A percentile compares a stretch with the other conserved stretches of the same genome.
Conservation (phyloP, 1,140 invertebrate genomes). For the Anastatus disparis region DNA sequence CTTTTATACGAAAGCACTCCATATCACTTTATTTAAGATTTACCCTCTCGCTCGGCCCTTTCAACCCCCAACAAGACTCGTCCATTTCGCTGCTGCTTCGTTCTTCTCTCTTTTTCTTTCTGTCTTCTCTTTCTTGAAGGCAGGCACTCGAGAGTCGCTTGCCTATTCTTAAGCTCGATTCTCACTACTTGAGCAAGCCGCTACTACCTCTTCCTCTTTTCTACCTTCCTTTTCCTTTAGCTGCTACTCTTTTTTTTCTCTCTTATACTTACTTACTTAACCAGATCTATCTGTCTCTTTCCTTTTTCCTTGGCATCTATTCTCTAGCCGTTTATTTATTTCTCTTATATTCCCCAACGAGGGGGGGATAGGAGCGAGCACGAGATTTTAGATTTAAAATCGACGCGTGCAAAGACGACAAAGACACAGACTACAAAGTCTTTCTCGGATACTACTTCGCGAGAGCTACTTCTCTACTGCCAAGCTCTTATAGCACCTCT, state of each 20-base stretch:
- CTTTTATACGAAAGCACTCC: slow-evolving; percentile 69
- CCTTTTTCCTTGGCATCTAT: slow-evolving; percentile 26
- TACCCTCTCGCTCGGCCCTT: slow-evolving; percentile 67
- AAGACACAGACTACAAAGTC: neutral
- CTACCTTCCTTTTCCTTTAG: slow-evolving; percentile 38
- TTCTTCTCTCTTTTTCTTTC: slow-evolving; percentile 6
- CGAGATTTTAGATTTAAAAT: slow-evolving; percentile 40
- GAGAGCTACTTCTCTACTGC: neutral
- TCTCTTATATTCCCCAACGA: slow-evolving; percentile 46
- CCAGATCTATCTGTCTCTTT: neutral
- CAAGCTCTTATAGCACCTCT: neutral
- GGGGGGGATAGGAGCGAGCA: too few species aligned
- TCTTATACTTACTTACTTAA: slow-evolving; percentile 8
- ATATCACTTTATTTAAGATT: slow-evolving; percentile 70
- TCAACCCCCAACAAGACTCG: slow-evolving; percentile 68
- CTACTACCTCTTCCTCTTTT: neutral
- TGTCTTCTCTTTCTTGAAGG: slow-evolving; percentile 10
- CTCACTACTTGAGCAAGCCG: slow-evolving; percentile 41
- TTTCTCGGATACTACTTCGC: neutral
- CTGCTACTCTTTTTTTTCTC: slow-evolving; percentile 50
- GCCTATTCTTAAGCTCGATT: slow-evolving; percentile 50
- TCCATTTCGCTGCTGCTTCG: slow-evolving; percentile 62
- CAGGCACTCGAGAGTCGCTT: slow-evolving; percentile 46
- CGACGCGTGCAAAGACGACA: slow-evolving; percentile 15
- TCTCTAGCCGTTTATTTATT: slow-evolving; percentile 51